Conservation (phyloP, 2,113 vertebrate species). For the Sisor rabdophorus region DNA sequence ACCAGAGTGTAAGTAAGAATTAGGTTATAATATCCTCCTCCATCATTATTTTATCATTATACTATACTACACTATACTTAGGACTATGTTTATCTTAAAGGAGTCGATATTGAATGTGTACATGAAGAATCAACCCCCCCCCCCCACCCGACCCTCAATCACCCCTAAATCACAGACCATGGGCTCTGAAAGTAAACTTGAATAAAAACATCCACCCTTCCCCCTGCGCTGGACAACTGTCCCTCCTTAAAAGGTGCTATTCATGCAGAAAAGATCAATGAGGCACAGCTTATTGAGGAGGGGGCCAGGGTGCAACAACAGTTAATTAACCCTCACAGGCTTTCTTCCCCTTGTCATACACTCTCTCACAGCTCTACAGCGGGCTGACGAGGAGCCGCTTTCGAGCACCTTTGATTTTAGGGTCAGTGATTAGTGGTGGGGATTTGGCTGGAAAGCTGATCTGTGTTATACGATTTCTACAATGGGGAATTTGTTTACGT, state of each 20-base stretch:
- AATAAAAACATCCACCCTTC: conserved; percentile 47
- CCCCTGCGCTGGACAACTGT: not conserved
- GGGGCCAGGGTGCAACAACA: conserved; percentile 46
- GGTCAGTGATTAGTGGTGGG: not conserved
- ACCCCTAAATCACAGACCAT: conserved; percentile 26
- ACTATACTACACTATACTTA: too few species aligned
- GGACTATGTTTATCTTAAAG: not conserved
- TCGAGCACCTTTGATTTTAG: conserved; percentile 4
- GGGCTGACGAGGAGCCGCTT: not conserved
- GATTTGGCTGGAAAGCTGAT: not conserved
- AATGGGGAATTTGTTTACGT: conserved; percentile 14
- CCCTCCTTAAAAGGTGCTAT: conserved; percentile 36
- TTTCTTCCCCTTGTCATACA: conserved; percentile 19
- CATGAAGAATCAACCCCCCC: not conserved
- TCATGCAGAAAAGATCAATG: conserved; percentile 49
- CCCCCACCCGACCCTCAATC: not conserved
- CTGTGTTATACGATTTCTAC: not conserved
- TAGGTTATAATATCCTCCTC: too few species aligned
- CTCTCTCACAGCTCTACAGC: not conserved
- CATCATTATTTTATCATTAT: too few species aligned
- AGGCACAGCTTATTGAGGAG: conserved; percentile 57
- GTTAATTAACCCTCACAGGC: conserved; percentile 59
- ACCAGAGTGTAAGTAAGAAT: too few species aligned
- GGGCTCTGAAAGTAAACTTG: conserved; percentile 28
- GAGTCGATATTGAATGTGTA: not conserved